phyloP scores from a whole-genome alignment of 2,888 invertebrate species.

The Acanthacorydalis orientalis region DNA sequence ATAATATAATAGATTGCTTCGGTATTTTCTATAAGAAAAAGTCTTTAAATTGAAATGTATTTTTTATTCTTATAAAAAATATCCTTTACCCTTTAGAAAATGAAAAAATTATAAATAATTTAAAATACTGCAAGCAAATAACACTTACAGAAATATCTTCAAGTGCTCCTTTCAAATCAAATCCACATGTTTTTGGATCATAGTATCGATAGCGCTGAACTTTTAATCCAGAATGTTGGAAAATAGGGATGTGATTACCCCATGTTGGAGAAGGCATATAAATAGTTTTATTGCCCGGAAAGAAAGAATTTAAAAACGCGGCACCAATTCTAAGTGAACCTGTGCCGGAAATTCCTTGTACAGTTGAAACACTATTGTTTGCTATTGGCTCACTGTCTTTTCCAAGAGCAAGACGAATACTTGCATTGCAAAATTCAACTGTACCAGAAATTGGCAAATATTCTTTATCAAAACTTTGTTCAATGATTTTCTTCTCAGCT shows the following conservation, averaged over 20 bases:
- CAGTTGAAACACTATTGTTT: constrained; percentile 53
- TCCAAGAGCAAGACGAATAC: constrained; percentile 79
- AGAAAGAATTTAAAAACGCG: constrained; percentile 70
- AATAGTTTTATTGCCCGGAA: constrained; percentile 60
- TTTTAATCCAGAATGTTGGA: constrained; percentile 70
- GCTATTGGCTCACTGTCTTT: constrained; percentile 48
- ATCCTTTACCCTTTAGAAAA: background rate
- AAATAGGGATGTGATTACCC: constrained; percentile 96
- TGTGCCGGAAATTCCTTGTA: constrained; percentile 90
- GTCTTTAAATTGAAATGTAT: too few relatives aligned
- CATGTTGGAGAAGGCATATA: constrained; percentile 90
- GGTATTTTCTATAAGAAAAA: constrained; percentile 63
- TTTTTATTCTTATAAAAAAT: too few relatives aligned
- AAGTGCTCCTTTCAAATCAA: constrained; percentile 77
- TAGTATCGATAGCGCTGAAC: constrained; percentile 89
- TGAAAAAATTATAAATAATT: background rate
- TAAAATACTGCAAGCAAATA: background rate
- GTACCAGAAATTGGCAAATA: constrained; percentile 86
- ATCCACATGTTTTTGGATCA: constrained; percentile 80
- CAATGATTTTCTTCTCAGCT: constrained; percentile 63
- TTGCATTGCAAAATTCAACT: constrained; percentile 66
- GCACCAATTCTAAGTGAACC: constrained; percentile 89
- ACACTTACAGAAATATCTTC: constrained; percentile 73
- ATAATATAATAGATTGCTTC: constrained; percentile 69
- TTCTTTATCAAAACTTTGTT: constrained; percentile 72